These are phyloP conservation scores for Cylindroiulus punctatus DNA, from an alignment of 2,888 invertebrate species.

Conservation along the genomic window DNA sequence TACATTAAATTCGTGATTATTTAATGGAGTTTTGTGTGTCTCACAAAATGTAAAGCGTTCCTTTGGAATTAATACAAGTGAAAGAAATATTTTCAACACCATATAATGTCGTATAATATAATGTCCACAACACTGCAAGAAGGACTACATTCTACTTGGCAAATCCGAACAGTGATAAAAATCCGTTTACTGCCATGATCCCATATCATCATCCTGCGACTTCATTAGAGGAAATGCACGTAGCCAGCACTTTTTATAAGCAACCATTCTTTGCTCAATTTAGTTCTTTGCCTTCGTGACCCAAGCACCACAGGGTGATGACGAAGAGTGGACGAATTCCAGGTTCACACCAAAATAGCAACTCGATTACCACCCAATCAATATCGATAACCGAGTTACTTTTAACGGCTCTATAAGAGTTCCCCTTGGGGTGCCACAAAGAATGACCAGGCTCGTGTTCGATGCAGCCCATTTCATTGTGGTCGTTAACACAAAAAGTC, in stretches of 20 bases:
- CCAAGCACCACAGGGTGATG: not conserved
- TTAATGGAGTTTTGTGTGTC: too few relatives aligned
- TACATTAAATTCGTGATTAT: too few relatives aligned
- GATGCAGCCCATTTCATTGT: conserved; percentile 2
- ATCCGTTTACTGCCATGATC: too few relatives aligned
- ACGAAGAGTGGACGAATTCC: not conserved
- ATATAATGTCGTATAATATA: too few relatives aligned
- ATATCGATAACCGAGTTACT: conserved; percentile 4
- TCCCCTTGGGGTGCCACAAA: not conserved
- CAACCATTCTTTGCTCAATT: not conserved
- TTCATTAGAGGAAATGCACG: not conserved
- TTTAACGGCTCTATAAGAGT: not conserved
- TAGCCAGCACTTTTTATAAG: not conserved
- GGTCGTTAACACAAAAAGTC: conserved; percentile 27
- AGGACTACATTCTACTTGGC: too few relatives aligned
- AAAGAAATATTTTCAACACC: too few relatives aligned
- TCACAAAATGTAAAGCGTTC: too few relatives aligned
- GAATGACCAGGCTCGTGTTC: not conserved
- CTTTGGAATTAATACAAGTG: too few relatives aligned
- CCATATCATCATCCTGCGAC: not conserved
- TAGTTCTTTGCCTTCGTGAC: not conserved
- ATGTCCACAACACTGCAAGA: too few relatives aligned
- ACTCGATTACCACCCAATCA: conserved; percentile 38
- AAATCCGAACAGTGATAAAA: too few relatives aligned
- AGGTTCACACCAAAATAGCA: not conserved